Evolutionary conservation across 2,113 vertebrate genomes (phyloP).

Genomic region (Orcinus orca): DNA sequence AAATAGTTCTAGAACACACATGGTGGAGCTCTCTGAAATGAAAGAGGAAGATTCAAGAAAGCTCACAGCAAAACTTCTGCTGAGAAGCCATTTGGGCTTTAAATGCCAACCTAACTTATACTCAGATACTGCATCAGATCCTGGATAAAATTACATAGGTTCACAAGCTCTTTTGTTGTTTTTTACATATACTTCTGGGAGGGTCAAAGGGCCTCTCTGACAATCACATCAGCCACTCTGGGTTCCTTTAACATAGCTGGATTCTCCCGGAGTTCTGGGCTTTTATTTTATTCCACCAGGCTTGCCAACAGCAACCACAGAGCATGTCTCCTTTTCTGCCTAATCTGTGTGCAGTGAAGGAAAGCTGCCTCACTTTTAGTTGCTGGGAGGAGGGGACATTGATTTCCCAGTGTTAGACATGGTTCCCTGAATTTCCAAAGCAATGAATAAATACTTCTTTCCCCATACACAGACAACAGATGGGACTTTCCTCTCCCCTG

Average conservation of each 20-base stretch:
- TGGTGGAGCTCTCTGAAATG: not conserved
- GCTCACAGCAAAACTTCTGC: not conserved
- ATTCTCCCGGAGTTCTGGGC: not conserved
- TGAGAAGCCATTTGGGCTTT: not conserved
- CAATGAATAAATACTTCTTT: not conserved
- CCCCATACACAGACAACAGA: not conserved
- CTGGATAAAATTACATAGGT: not conserved
- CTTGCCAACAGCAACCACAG: not conserved
- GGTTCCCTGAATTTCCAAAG: slow-evolving; percentile 14
- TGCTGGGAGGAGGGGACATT: not conserved
- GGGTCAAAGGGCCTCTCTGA: not conserved
- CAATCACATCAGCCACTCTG: not conserved
- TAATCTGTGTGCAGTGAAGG: not conserved
- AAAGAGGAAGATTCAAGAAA: not conserved
- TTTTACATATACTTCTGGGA: not conserved
- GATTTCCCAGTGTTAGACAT: not conserved
- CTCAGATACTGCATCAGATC: not conserved
- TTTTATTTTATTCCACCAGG: not conserved
- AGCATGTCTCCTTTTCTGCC: not conserved
- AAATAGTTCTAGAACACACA: not conserved
- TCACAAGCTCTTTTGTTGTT: not conserved
- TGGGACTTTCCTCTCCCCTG: not conserved
- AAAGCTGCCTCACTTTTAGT: not conserved
- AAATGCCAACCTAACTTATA: not conserved
- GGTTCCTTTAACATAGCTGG: not conserved